Evolutionary conservation across 2,888 invertebrate species (phyloP).

Genomic region (Pheosia gnoma): DNA sequence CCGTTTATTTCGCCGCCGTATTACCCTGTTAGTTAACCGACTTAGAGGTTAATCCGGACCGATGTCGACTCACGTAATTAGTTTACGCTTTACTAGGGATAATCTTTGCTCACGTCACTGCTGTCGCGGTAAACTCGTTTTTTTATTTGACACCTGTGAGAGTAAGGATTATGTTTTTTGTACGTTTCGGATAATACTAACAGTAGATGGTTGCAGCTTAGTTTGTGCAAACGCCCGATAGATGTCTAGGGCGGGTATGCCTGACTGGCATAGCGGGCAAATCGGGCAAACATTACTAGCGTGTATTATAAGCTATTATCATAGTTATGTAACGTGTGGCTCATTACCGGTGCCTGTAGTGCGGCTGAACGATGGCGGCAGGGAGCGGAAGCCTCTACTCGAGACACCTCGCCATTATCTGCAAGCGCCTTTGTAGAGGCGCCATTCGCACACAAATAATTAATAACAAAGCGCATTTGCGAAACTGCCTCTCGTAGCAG

Average conservation of each 20-base stretch:
- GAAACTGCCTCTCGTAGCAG: slow-evolving; percentile 44
- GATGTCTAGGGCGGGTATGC: too few species aligned
- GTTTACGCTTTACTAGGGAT: slow-evolving; percentile 31
- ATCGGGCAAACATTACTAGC: not conserved
- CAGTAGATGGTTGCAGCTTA: too few species aligned
- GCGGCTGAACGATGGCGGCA: slow-evolving; percentile 51
- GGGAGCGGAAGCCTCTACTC: slow-evolving; percentile 43
- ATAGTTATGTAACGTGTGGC: not conserved
- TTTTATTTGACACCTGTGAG: slow-evolving; percentile 2
- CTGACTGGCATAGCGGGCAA: too few species aligned
- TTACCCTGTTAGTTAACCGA: slow-evolving; percentile 33
- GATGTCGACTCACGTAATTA: slow-evolving; percentile 34
- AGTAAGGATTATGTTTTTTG: too few species aligned
- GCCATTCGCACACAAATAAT: slow-evolving; percentile 71
- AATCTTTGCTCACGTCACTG: slow-evolving; percentile 20
- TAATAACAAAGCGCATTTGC: slow-evolving; percentile 62
- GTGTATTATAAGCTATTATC: not conserved
- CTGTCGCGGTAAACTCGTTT: slow-evolving; percentile 4
- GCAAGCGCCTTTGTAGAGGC: slow-evolving; percentile 63
- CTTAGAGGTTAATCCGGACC: slow-evolving; percentile 38
- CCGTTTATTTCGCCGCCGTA: slow-evolving; percentile 35
- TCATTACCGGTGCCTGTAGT: slow-evolving; percentile 2
- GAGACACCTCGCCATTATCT: slow-evolving; percentile 63
- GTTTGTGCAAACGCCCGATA: too few species aligned
- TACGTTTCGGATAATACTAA: too few species aligned